Percentiles rank a stretch among this genome's conserved stretches.
Evolutionary conservation across 2,797 vertebrate species (phyloP).

Genomic region (Arnoldichthys spilopterus): DNA sequence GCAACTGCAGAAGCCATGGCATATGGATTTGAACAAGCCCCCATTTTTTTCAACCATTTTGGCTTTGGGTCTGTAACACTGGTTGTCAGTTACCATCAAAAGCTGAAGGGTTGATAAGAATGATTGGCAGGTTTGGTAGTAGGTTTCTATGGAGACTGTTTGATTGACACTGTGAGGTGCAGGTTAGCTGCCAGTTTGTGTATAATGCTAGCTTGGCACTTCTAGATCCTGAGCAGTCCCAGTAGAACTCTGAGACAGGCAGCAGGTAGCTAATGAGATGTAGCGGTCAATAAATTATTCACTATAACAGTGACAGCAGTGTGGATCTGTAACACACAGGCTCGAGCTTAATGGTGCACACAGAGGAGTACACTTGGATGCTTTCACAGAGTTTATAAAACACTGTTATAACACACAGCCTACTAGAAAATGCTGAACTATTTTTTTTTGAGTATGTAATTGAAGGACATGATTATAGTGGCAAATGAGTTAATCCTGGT

Average conservation of each 20-base stretch:
- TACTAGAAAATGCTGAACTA: too few species aligned
- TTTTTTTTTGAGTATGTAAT: too few species aligned
- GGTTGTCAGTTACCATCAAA: constrained; percentile 37
- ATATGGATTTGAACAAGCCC: too few species aligned
- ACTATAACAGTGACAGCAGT: constrained; percentile 16
- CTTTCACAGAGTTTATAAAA: background rate
- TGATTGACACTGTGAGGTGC: constrained; percentile 22
- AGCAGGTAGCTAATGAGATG: constrained; percentile 52
- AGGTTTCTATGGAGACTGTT: constrained; percentile 41
- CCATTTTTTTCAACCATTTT: too few species aligned
- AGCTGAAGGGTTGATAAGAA: constrained; percentile 13
- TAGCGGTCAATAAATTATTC: constrained; percentile 52
- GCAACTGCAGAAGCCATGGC: background rate
- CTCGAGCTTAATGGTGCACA: background rate
- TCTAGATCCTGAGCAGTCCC: constrained; percentile 34
- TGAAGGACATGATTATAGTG: too few species aligned
- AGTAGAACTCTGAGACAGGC: constrained; percentile 17
- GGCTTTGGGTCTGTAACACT: background rate
- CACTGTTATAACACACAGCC: background rate
- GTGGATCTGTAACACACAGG: constrained; percentile 1
- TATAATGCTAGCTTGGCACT: constrained; percentile 45
- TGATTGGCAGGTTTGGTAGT: constrained; percentile 25
- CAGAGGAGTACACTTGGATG: too few species aligned
- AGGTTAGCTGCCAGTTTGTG: constrained; percentile 22
- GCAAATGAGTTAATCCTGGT: too few species aligned